phyloP scores from a whole-genome alignment of 30 jellyfish, hydroid and myxozoan genomes.

The Cassiopea andromeda region DNA sequence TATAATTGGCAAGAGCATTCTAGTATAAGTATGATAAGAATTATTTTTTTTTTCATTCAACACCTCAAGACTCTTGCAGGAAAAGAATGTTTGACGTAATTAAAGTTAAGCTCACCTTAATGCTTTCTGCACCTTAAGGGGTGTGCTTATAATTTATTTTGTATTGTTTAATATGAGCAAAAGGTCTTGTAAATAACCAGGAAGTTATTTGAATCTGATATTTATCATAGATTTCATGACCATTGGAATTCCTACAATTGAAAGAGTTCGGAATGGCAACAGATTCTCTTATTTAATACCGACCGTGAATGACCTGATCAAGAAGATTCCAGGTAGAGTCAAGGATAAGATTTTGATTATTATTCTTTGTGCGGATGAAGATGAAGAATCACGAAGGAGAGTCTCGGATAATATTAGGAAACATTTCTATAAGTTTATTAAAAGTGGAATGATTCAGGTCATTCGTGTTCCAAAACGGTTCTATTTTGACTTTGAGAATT shows the following conservation, averaged over 20 bases:
- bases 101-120: too few species aligned
- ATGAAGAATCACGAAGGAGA: slow-evolving; percentile 11
- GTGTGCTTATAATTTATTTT: too few species aligned
- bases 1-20: too few species aligned
- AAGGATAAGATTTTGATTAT: slow-evolving; percentile 31
- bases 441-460: slow-evolving; percentile 55
- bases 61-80: too few species aligned
- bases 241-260: slow-evolving; percentile 79
- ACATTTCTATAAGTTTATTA: slow-evolving; percentile 10
- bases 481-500: slow-evolving; percentile 36
- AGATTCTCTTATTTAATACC: slow-evolving; percentile 12
- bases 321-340: slow-evolving; percentile 46
- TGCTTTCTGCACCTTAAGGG: too few species aligned
- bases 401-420: slow-evolving; percentile 2
- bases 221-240: slow-evolving; percentile 50
- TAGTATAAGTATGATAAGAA: too few species aligned
- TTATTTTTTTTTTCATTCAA: too few species aligned
- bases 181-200: background rate
- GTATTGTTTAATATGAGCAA: background rate
- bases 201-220: background rate
- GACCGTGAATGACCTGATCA: slow-evolving; percentile 35
- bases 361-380: slow-evolving; percentile 59
- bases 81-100: too few species aligned
- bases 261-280: slow-evolving; percentile 36
- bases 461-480: slow-evolving; percentile 71